Evolutionary conservation across 2,113 vertebrate genomes (phyloP).

Genomic region (Neofelis nebulosa): DNA sequence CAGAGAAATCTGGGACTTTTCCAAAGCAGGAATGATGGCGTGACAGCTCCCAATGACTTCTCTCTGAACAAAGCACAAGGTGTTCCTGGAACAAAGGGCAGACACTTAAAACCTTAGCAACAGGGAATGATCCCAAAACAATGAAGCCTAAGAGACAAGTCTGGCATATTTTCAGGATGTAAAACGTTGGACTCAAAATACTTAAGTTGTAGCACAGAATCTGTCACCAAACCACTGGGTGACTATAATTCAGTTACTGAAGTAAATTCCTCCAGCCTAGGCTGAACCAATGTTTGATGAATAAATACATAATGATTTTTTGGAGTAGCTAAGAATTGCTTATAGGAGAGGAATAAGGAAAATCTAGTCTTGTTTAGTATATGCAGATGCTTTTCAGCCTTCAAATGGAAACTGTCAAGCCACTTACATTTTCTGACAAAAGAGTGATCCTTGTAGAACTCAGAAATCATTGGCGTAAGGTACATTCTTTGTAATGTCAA

Average conservation of each 20-base stretch:
- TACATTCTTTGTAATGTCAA: neutral
- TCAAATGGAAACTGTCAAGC: neutral
- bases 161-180: neutral
- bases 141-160: neutral
- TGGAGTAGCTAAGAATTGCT: neutral
- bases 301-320: neutral
- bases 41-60: neutral
- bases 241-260: neutral
- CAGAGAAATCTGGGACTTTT: neutral
- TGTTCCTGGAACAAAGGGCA: neutral
- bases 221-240: neutral
- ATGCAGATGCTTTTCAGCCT: neutral
- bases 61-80: neutral
- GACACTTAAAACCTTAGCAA: neutral
- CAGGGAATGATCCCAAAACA: neutral
- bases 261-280: neutral
- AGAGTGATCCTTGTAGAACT: neutral
- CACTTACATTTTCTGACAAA: neutral
- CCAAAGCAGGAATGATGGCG: neutral
- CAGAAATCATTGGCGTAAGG: neutral
- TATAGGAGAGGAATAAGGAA: neutral
- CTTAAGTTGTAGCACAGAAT: neutral
- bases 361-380: neutral
- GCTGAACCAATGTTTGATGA: neutral
- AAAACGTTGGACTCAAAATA: neutral